These are phyloP conservation scores for Microcebus tavaratra DNA, from an alignment of 2,113 vertebrate species.

Conservation along the genomic window DNA sequence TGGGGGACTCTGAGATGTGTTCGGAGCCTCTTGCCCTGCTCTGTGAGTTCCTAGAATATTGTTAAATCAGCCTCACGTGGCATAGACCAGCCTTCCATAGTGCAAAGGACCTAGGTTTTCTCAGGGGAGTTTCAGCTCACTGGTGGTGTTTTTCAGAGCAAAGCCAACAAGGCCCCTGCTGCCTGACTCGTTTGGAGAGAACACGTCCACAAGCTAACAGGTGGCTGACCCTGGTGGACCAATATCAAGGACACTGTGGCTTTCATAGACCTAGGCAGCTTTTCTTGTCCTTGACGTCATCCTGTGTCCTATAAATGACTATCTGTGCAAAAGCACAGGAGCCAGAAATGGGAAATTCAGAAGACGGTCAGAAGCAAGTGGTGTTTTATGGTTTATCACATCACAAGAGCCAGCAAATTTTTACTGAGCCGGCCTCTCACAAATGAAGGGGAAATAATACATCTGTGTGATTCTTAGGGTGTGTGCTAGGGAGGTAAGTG, in stretches of 20 bases:
- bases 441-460: not conserved
- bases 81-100: not conserved
- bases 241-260: not conserved
- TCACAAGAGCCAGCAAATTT: not conserved
- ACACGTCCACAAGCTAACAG: not conserved
- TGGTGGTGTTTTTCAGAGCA: not conserved
- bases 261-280: not conserved
- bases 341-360: not conserved
- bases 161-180: not conserved
- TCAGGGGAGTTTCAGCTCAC: not conserved
- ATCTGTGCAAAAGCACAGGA: not conserved
- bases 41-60: not conserved
- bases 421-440: not conserved
- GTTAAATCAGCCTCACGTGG: not conserved
- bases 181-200: not conserved
- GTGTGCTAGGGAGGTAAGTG: not conserved
- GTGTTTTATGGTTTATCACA: not conserved
- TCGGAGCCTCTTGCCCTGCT: not conserved
- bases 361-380: not conserved
- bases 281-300: not conserved
- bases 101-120: not conserved
- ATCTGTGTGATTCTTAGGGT: not conserved
- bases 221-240: not conserved
- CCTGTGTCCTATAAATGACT: not conserved
- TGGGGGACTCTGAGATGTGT: not conserved